Conservation (phyloP, 1,140 invertebrate genomes). For the Drosophila tropicalis region DNA sequence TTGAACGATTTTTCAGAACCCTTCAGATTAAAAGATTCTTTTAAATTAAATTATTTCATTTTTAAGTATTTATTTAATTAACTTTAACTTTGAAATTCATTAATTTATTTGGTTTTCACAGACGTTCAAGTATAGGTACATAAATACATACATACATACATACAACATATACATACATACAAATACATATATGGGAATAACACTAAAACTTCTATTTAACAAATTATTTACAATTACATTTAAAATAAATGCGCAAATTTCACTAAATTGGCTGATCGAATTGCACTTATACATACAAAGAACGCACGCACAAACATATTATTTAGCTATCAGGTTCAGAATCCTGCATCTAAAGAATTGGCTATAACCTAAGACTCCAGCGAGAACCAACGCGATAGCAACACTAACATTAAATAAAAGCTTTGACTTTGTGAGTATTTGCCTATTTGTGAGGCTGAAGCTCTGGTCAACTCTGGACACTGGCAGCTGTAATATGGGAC, state of each 20-base stretch:
- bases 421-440: slow-evolving; percentile 76
- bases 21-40: not conserved
- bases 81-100: slow-evolving; percentile 52
- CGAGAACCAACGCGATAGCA: slow-evolving; percentile 34
- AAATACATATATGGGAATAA: not conserved
- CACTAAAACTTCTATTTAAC: slow-evolving; percentile 11
- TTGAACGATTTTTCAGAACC: too few relatives aligned
- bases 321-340: slow-evolving; percentile 27
- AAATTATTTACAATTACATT: slow-evolving; percentile 53
- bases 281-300: slow-evolving; percentile 20
- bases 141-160: slow-evolving; percentile 41
- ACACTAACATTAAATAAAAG: slow-evolving; percentile 62
- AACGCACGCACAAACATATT: not conserved
- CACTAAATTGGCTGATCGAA: slow-evolving; percentile 39
- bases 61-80: slow-evolving; percentile 60
- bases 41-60: not conserved
- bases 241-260: slow-evolving; percentile 73
- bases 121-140: slow-evolving; percentile 52
- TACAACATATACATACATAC: slow-evolving; percentile 53
- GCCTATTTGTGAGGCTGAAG: slow-evolving; percentile 34
- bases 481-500: slow-evolving; percentile 53
- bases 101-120: slow-evolving; percentile 68
- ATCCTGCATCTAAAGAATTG: slow-evolving; percentile 16
- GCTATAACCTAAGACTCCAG: slow-evolving; percentile 16
- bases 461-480: slow-evolving; percentile 63